Conservation (phyloP, 1,140 invertebrate genomes). For the Zaprionus camerounensis region DNA sequence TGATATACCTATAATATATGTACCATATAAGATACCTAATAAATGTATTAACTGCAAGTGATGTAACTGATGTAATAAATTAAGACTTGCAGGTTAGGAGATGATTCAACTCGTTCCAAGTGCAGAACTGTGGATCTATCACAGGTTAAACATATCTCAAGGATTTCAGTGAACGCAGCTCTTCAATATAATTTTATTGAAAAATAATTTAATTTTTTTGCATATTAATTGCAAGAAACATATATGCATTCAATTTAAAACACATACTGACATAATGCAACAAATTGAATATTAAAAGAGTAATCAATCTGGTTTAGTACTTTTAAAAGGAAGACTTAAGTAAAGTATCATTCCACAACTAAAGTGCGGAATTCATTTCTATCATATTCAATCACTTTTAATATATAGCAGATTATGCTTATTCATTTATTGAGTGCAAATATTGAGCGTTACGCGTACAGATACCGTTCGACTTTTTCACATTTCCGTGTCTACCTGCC, state of each 20-base stretch:
- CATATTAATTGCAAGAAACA: background rate
- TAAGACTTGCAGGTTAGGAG: background rate
- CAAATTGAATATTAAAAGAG: background rate
- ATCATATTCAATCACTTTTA: background rate
- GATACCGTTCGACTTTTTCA: conserved; percentile 3
- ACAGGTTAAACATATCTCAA: background rate
- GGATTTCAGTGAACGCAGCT: too few species aligned
- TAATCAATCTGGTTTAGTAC: background rate
- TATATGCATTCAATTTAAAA: background rate
- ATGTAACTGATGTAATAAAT: background rate
- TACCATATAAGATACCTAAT: background rate
- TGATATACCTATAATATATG: background rate
- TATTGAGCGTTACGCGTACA: conserved; percentile 10
- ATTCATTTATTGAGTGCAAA: conserved; percentile 21
- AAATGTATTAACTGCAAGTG: too few species aligned
- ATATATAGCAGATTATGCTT: background rate
- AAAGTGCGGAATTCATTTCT: background rate
- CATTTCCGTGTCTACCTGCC: conserved; percentile 16
- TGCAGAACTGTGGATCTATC: background rate
- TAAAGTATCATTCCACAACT: background rate
- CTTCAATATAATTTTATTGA: too few species aligned
- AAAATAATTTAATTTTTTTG: too few species aligned
- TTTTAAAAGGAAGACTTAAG: background rate
- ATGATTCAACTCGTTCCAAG: background rate
- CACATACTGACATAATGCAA: background rate